These are phyloP conservation scores for Coilia nasus DNA, from an alignment of 2,797 vertebrate species.

Conservation along the genomic window DNA sequence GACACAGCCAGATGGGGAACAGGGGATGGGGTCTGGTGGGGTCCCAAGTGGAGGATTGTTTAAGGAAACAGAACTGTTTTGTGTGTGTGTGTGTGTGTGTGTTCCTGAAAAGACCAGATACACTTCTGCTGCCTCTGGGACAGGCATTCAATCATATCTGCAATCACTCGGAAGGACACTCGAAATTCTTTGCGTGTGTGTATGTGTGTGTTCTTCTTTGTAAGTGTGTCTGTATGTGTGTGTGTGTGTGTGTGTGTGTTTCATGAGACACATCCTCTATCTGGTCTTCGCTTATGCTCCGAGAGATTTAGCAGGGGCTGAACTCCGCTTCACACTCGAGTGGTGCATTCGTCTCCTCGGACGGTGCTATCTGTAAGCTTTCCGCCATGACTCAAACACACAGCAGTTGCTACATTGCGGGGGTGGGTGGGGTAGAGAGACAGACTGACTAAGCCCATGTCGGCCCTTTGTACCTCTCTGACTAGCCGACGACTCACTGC, in stretches of 20 bases:
- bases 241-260: not conserved
- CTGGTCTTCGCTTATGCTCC: not conserved
- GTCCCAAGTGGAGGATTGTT: not conserved
- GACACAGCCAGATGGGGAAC: not conserved
- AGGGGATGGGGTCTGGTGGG: not conserved
- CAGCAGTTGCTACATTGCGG: not conserved
- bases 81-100: not conserved
- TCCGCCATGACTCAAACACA: not conserved
- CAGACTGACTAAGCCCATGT: not conserved
- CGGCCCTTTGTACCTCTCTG: not conserved
- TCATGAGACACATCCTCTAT: not conserved
- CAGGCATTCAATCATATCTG: no score
- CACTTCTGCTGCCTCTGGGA: not conserved
- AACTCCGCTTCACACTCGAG: not conserved
- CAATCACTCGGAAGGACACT: not conserved
- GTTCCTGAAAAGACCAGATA: not conserved
- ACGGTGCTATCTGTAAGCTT: not conserved
- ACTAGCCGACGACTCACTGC: not conserved
- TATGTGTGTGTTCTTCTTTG: conserved; percentile 11
- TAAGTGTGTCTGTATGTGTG: conserved; percentile 25
- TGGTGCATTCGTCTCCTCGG: not conserved
- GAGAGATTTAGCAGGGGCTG: not conserved
- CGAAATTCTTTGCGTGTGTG: conserved; percentile 21
- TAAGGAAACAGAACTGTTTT: not conserved
- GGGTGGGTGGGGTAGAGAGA: not conserved